Evolutionary conservation across 1,140 invertebrate species (phyloP), one percentile per base, ranked within the genome.

Genomic region (Hycleus phaleratus): DNA sequence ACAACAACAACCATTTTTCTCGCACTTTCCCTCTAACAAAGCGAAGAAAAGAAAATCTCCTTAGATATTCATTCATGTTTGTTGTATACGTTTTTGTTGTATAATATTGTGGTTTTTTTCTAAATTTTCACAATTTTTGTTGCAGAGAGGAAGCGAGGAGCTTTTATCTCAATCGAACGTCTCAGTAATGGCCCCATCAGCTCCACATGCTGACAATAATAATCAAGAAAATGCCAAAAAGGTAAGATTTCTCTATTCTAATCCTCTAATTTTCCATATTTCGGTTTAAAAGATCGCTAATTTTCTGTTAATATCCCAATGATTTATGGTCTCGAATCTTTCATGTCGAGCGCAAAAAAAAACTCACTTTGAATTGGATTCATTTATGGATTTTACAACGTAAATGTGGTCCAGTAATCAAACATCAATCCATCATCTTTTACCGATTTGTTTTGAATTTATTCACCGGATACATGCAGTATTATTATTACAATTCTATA

Each of bases 131-230:
- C 18, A 18, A 18, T 18, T 77, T 71, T 77, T 74, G 73, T 90
- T 89, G 7, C 85, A 95, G 93, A 90, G 93, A 82, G 91, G 92
- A 79, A 93, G 91, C 74, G 93, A 95, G 83, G 92, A 94, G 82
- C 85, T 95, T 77, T 82, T 94, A 78, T 91, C 90, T 74, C 90
- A 93, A 81, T 88, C 88, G 76, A 86, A 86, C 72, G 84, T 85
- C 70, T 88, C 90, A 79, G 90, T 94, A 73, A 93, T 92, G 83
- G 93, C 93, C 82, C 91, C 91, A 68, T 88, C 90, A 75, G 86
- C 87, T 68, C 83, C 87, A 64, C 88, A 88, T 73, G 83, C 88
- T 52, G 90, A 93, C 73, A 92, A 94, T 77, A 95, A 93, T 78
- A 95, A 95, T 80, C 87, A 88, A 76, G 87, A 89, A 77, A 82